Evolutionary conservation across 2,888 invertebrate species (phyloP), one percentile per base, ranked within the genome.

Genomic region (Abrostola triplasia): DNA sequence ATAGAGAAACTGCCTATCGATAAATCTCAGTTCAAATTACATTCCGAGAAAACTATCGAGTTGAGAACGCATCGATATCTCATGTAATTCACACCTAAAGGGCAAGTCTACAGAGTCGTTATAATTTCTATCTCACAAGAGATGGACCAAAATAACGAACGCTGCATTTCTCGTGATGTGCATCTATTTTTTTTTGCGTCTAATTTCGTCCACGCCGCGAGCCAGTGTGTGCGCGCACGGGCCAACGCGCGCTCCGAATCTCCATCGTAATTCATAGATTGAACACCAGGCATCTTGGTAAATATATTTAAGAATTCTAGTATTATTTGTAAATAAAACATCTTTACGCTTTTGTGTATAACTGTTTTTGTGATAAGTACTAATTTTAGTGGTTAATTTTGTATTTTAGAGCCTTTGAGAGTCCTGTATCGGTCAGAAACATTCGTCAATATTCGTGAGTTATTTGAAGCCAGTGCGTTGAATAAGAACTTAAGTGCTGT

Each of bases 151-250:
- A 86, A 83, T 83, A 84, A 88, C 87, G 85, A 84, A 84, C 84
- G 86, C 83, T 90, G 93, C 93, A 91, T 92, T 91, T 92, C 92
- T 90, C 86, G 91, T 90, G 86, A 88, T 91, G 90, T 91, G 91
- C 93, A 88, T 89, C 85, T 87, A 90, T 87, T 88, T 89, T 90
- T 90, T 91, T 90, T 84, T 81, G 87, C 84, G 88, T 94, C 94
- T 94, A 94, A 92, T 84, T 93, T 91, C 88, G 92, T 90, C 90
- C 88, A 90, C 90, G 90, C 90, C 88, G 87, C 92, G 90, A 88
- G 92, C 92, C 93, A 93, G 93, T 93, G 85, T 82, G 85, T 81
- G 85, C 90, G 88, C 88, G 89, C 85, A 88, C 90, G 83, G 84
- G 83, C 85, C 84, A 84, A 82, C 86, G 89, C 87, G 88, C 92